phyloP scores from a whole-genome alignment of 1,140 invertebrate species.

The Zaprionus gabonicus region DNA sequence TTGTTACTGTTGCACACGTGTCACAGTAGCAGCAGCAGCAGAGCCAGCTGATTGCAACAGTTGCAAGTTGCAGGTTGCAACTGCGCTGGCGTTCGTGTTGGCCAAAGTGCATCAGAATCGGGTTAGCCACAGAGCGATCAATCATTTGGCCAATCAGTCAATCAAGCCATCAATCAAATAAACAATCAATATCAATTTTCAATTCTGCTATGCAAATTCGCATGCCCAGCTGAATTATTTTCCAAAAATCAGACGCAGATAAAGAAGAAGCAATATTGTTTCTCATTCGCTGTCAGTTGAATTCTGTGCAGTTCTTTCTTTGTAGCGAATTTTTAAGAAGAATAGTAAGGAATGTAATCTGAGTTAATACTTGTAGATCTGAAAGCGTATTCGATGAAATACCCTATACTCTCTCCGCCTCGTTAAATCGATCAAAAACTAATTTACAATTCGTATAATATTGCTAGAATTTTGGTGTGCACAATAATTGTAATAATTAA shows the following conservation, averaged over 20 bases:
- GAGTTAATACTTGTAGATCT: too few relatives aligned
- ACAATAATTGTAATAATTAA: too few relatives aligned
- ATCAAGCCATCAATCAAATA: conserved; percentile 53
- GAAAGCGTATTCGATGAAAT: background rate
- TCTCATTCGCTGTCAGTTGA: too few relatives aligned
- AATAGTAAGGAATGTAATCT: too few relatives aligned
- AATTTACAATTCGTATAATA: too few relatives aligned
- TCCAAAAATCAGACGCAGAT: background rate
- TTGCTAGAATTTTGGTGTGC: too few relatives aligned
- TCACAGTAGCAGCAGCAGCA: conserved; percentile 12
- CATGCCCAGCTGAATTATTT: background rate
- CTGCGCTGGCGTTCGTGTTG: conserved; percentile 5
- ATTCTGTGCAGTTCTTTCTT: background rate
- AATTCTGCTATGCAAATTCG: background rate
- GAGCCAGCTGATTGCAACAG: background rate
- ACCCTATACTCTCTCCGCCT: too few relatives aligned
- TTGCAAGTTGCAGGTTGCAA: conserved; percentile 10
- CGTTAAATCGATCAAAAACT: too few relatives aligned
- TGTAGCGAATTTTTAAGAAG: background rate
- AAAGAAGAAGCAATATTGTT: too few relatives aligned
- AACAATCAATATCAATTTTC: conserved; percentile 20
- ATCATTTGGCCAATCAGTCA: conserved; percentile 36
- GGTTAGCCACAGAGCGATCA: conserved; percentile 47
- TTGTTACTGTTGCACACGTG: conserved; percentile 36
- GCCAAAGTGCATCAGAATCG: conserved; percentile 41